Conservation (phyloP, 2,888 invertebrate genomes). For the Portevinia maculata region DNA sequence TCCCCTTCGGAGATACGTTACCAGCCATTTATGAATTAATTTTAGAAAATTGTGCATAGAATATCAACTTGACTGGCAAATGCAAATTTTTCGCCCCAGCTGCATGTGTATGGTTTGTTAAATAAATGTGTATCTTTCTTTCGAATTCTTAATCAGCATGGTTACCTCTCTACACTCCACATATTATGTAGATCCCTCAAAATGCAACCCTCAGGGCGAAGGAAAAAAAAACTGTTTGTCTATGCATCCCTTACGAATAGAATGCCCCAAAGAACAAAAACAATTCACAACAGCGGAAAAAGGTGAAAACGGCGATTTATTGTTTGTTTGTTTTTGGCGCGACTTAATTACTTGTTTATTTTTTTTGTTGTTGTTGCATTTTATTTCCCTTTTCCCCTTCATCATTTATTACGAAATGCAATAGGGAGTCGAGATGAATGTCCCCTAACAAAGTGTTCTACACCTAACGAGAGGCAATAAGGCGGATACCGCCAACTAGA, state of each 20-base stretch:
- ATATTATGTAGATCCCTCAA: neutral
- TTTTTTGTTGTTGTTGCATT: conserved; percentile 46
- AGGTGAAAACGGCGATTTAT: conserved; percentile 56
- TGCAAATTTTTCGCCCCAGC: no score
- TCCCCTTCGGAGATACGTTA: no score
- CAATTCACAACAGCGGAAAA: conserved; percentile 35
- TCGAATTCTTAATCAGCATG: neutral
- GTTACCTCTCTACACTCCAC: conserved; percentile 9
- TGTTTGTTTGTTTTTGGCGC: conserved; percentile 27
- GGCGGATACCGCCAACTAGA: conserved; percentile 11
- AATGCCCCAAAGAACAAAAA: conserved; percentile 36
- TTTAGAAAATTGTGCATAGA: no score
- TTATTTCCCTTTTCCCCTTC: conserved; percentile 23
- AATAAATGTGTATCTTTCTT: no score
- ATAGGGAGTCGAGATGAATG: conserved; percentile 45
- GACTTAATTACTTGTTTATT: conserved; percentile 70
- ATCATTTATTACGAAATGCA: conserved; percentile 46
- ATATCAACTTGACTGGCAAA: no score
- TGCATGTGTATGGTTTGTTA: no score
- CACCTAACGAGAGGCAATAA: conserved; percentile 58
- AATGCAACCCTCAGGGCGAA: no score
- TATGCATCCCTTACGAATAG: conserved; percentile 36
- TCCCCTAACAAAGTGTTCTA: conserved; percentile 36
- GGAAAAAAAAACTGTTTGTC: conserved; percentile 16
- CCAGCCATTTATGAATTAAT: no score